Evolutionary conservation across 1,140 invertebrate species (phyloP), one percentile per base, ranked within the genome.

Genomic region (Pseudoatta argentina): DNA sequence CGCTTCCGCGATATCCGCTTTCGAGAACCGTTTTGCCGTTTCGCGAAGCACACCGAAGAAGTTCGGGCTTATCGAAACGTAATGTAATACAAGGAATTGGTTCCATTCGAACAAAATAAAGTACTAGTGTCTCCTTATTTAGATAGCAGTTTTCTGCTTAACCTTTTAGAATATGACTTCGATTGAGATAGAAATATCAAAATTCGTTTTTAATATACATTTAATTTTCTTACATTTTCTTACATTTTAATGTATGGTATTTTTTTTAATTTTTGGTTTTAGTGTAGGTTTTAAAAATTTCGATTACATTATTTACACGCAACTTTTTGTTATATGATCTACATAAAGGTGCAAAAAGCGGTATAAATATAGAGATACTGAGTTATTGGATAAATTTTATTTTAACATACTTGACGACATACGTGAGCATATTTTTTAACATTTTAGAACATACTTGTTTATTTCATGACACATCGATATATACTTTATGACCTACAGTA

Each of bases 1-100:
- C 81, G 63, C 30, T 63, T 61, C 24, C 27, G 30, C 55, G 21
- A 82, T 72, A 61, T 73, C 48, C 64, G 39, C 79, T 18, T 64
- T 85, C 81, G 72, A 64, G 14, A 57, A 75, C 63, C 73, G 30
- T 85, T 85, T 85, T 21, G 55, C 61, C 27, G 24, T 77, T 85
- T 85, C 39, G 27, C n/a, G 66, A 34, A 61, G 21, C 21, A 24
- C 67, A 16, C 14, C 44, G 34, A 72, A 59, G 69, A n/a, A 30
- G 53, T 82, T 39, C 18, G 44, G 18, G 61, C 61, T 78, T 78
- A 66, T 44, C 59, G 34, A 30, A 77, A 44, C 21, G 24, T 27
- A 81, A 72, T 69, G 51, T 72, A 82, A 82, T 82, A 55, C 34
- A 48, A 59, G 30, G 34, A 34, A 69, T n/a, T 21, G 64, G 30